Evolutionary conservation across 2,797 vertebrate genomes (phyloP).

Genomic region (Malurus leucopterus): DNA sequence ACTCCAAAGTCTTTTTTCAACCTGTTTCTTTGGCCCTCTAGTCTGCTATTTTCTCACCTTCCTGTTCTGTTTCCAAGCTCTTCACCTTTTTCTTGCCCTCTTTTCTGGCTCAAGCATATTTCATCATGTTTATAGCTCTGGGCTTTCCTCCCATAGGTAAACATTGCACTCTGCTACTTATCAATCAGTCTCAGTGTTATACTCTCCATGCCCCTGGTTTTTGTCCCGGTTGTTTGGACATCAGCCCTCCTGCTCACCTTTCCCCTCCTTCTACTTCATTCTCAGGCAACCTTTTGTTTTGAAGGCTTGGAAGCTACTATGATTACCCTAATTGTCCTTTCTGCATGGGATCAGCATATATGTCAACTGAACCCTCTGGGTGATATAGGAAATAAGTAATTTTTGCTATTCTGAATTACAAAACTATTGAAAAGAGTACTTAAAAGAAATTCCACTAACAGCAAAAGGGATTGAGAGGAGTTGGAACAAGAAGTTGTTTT

Average conservation of each 20-base stretch:
- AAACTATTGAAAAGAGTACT: neutral
- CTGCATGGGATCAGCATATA: neutral
- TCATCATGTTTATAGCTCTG: constrained; percentile 60
- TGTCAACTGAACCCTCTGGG: neutral
- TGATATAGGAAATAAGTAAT: neutral
- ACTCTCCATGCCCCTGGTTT: constrained; percentile 44
- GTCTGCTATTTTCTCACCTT: neutral
- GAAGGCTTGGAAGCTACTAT: neutral
- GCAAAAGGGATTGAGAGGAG: neutral
- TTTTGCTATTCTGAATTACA: neutral
- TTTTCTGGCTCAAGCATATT: constrained; percentile 32
- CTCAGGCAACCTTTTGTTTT: neutral
- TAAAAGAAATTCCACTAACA: neutral
- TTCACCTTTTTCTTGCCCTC: constrained; percentile 50
- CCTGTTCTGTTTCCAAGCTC: constrained; percentile 17
- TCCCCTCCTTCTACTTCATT: neutral
- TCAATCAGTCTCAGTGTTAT: constrained; percentile 57
- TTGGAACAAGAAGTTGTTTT: neutral
- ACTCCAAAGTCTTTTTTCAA: neutral
- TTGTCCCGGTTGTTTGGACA: constrained; percentile 42
- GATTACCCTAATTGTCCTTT: neutral
- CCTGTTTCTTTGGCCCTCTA: constrained; percentile 11
- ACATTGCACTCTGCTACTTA: constrained; percentile 62
- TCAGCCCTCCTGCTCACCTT: constrained; percentile 25
- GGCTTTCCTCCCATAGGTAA: constrained; percentile 51